These are phyloP conservation scores for Pteropus rufus DNA, from an alignment of 2,797 vertebrate genomes.

Conservation along the genomic window DNA sequence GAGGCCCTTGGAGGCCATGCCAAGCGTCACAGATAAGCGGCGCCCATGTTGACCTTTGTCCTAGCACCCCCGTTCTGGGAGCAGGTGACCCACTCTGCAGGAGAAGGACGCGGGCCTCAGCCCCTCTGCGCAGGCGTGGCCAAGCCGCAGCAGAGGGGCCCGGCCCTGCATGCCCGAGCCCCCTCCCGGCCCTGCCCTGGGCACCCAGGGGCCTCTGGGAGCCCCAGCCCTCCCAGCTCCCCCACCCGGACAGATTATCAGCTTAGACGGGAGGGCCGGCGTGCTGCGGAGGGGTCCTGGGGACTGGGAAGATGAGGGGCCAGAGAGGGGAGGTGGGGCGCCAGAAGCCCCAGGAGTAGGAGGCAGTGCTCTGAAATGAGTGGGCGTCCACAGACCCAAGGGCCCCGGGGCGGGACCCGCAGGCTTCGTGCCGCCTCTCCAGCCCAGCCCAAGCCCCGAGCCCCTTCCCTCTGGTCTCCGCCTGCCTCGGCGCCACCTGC, in stretches of 20 bases:
- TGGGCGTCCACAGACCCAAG: accelerated
- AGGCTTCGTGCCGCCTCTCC: not conserved
- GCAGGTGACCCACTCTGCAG: accelerated
- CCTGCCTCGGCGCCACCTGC: not conserved
- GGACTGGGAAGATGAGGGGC: not conserved
- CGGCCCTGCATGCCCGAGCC: not conserved
- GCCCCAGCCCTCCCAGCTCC: too few relatives aligned
- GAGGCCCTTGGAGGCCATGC: not conserved
- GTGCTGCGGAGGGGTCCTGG: not conserved
- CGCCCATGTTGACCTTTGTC: not conserved
- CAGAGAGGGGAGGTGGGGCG: too few relatives aligned
- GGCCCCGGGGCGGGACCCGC: not conserved
- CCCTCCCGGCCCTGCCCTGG: not conserved
- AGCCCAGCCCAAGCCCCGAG: not conserved
- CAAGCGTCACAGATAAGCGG: too few relatives aligned
- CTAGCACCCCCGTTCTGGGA: not conserved
- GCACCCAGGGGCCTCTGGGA: not conserved
- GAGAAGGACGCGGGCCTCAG: not conserved
- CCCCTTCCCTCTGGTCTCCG: not conserved
- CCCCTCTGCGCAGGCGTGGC: not conserved
- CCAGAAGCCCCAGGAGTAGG: too few relatives aligned
- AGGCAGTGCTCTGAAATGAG: not conserved
- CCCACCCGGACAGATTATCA: not conserved
- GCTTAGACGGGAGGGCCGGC: not conserved
- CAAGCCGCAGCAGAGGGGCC: not conserved